Base-by-base conservation (phyloP, 2,888 invertebrate genomes). In the Leucophenga maculata region DNA sequence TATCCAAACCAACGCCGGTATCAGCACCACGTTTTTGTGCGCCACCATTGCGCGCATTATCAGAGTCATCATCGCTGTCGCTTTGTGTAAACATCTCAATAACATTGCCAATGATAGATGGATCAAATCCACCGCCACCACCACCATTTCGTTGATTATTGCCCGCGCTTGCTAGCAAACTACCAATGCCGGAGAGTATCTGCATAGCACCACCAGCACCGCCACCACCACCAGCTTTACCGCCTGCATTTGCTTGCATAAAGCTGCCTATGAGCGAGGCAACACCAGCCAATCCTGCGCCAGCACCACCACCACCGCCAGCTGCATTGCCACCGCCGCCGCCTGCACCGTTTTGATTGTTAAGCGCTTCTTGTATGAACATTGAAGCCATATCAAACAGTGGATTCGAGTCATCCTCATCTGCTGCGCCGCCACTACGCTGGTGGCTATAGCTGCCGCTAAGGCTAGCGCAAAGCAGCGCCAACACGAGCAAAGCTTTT, bases 331-430 rank as follows among this genome's bases (percentile, higher is more conserved):
- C 91, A 0, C 89, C 90, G 67, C 91, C 84, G 20, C 75, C 82
- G 26, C 74, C 86, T 11, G 88, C 89, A 3, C 87, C 88, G 59
- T 85, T 83, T 72, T 86, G 86, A 70, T 85, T 86, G 64, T 75
- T 84, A 62, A 87, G 62, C 79, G 92, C 92, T 79, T 92, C 92
- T 79, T 92, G 91, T 54, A 94, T 89, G 68, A 95, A 90, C 18
- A 92, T 90, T 2, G 92, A 91, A 0, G 94, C 94, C 70, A 93
- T 90, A 75, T 94, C 93, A 75, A 93, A 83, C 65, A 94, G 90
- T 0, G 93, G 93, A 80, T 91, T 92, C 0, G 91, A 89, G 50
- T 91, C 90, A 73, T 91, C 92, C 32, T 88, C 88, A 2, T 39
- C 67, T 22, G 88, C 90, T 77, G 82, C 88, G 78, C 80, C 84